A percentile compares a stretch with the other conserved stretches of the same genome.
Conservation (phyloP, 2,888 invertebrate species). For the Himalopsyche kuldschensis region DNA sequence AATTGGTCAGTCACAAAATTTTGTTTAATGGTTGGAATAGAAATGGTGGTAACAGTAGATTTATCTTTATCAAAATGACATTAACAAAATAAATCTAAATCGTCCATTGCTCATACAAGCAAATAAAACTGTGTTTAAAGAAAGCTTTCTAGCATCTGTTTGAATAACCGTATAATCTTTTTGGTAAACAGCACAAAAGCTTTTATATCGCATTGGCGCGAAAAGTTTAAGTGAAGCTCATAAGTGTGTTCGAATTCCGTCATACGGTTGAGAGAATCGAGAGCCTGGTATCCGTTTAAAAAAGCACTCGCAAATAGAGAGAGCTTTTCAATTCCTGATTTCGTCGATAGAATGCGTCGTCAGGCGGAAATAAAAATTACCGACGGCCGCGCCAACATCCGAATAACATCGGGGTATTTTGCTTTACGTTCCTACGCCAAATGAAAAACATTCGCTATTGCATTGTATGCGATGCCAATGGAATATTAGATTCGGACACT, state of each 20-base stretch:
- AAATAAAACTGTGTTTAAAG: too few species aligned
- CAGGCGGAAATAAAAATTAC: constrained; percentile 1
- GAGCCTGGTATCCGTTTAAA: neutral
- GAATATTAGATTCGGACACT: neutral
- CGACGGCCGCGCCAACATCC: neutral
- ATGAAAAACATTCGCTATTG: neutral
- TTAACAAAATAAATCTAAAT: too few species aligned
- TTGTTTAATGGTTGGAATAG: too few species aligned
- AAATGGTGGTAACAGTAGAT: too few species aligned
- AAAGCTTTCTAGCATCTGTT: too few species aligned
- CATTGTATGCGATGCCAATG: neutral
- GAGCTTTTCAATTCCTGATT: neutral
- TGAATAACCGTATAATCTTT: too few species aligned
- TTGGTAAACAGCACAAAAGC: neutral
- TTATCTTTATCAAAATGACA: too few species aligned
- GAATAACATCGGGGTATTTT: neutral
- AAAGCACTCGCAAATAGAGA: neutral
- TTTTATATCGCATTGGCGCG: neutral
- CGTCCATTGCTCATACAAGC: too few species aligned
- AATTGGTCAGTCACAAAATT: neutral
- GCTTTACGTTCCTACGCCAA: neutral
- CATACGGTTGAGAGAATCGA: neutral
- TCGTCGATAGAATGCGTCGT: neutral
- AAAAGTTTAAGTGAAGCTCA: neutral
- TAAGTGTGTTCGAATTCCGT: neutral